Evolutionary conservation across 2,888 invertebrate species (phyloP).

Genomic region (Volucella inflata): DNA sequence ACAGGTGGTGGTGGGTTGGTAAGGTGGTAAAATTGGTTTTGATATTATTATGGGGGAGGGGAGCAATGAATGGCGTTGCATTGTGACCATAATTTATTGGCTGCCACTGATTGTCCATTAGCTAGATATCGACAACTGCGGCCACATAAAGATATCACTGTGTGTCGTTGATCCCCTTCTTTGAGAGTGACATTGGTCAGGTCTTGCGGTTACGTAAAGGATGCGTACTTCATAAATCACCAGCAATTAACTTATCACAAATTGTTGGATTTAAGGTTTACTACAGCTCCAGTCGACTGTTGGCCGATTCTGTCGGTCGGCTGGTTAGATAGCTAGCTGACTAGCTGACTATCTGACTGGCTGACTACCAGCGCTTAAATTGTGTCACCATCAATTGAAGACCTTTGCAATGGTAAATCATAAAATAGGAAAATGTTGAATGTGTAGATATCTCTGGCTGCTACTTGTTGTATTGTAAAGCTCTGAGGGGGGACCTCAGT

Average conservation of each 20-base stretch:
- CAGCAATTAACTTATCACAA: constrained; percentile 77
- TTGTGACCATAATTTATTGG: constrained; percentile 65
- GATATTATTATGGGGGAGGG: too few species aligned
- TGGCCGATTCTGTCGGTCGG: constrained; percentile 10
- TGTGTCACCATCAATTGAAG: constrained; percentile 68
- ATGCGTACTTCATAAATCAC: constrained; percentile 77
- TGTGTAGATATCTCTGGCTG: not conserved
- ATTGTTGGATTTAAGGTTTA: constrained; percentile 77
- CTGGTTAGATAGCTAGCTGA: constrained; percentile 1
- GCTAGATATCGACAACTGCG: constrained; percentile 54
- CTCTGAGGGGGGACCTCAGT: not conserved
- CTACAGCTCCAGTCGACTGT: constrained; percentile 34
- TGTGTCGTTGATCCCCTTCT: constrained; percentile 45
- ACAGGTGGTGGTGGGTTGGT: constrained; percentile 55
- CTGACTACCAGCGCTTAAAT: constrained; percentile 22
- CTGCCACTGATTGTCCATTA: constrained; percentile 60
- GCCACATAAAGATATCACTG: constrained; percentile 54
- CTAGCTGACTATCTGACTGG: constrained; percentile 12
- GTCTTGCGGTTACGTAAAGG: constrained; percentile 64
- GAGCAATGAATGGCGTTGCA: constrained; percentile 11
- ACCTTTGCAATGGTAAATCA: constrained; percentile 63
- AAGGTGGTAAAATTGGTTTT: not conserved
- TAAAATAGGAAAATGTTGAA: constrained; percentile 63
- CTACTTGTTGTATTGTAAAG: not conserved
- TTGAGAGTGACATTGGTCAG: constrained; percentile 56